Conservation (phyloP, 1,140 invertebrate genomes). For the Sycophaga agraensis region DNA sequence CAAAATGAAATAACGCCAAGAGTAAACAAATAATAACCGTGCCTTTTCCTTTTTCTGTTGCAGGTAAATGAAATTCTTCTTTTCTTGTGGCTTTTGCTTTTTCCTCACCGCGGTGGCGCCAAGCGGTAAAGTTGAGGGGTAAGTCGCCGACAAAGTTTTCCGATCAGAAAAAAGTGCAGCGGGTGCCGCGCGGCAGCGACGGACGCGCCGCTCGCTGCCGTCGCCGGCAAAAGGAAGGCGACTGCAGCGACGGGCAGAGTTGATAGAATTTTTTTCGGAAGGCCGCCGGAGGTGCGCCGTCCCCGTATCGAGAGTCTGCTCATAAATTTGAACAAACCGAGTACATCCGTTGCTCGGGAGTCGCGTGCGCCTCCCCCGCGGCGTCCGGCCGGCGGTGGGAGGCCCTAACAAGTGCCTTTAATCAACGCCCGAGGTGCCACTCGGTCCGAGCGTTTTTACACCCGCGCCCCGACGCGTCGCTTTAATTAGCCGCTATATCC, state of each 20-base stretch:
- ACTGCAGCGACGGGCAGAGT: too few species aligned
- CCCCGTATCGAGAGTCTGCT: neutral
- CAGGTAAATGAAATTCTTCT: conserved; percentile 15
- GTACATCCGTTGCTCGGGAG: neutral
- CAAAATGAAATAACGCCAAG: too few species aligned
- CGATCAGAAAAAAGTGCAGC: conserved; percentile 8
- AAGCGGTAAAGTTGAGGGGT: neutral
- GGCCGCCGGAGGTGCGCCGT: too few species aligned
- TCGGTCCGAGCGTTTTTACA: conserved; percentile 7
- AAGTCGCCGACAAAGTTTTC: neutral
- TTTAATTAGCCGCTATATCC: conserved; percentile 20
- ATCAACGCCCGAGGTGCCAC: neutral
- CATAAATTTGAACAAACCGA: conserved; percentile 11
- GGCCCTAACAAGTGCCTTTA: conserved; percentile 22
- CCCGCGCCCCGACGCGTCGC: neutral
- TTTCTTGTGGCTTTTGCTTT: neutral
- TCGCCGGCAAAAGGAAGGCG: too few species aligned
- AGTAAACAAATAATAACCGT: neutral
- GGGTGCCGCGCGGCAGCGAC: too few species aligned
- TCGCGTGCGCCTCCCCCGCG: too few species aligned
- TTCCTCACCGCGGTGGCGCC: neutral
- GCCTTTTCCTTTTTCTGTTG: conserved; percentile 1
- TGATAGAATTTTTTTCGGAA: conserved; percentile 16
- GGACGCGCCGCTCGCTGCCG: too few species aligned
- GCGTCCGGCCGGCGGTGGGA: too few species aligned